These are phyloP conservation scores for Chaetogeoica ovagalla DNA, from an alignment of 2,888 invertebrate genomes.

Conservation along the genomic window DNA sequence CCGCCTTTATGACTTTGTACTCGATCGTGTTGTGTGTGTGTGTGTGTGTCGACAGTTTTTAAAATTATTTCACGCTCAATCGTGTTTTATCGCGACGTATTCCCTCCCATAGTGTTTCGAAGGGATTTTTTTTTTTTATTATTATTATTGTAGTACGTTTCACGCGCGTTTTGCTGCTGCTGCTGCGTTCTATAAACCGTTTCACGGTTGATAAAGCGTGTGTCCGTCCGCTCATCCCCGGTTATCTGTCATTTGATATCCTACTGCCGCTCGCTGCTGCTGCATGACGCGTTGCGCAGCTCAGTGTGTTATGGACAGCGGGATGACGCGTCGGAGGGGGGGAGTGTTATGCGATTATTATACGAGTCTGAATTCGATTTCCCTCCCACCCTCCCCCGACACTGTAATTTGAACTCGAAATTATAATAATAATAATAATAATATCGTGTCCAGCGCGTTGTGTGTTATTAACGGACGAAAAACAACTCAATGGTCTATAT, in stretches of 20 bases:
- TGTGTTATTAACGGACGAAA: slow-evolving; percentile 45
- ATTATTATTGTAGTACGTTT: too few relatives aligned
- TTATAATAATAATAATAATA: too few relatives aligned
- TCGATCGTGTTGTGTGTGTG: too few relatives aligned
- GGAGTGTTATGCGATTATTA: slow-evolving; percentile 23
- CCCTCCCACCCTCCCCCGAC: too few relatives aligned
- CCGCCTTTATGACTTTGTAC: too few relatives aligned
- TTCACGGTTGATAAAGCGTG: slow-evolving; percentile 19
- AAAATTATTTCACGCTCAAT: too few relatives aligned
- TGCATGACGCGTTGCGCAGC: background rate
- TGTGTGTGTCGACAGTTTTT: too few relatives aligned
- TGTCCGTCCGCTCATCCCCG: too few relatives aligned
- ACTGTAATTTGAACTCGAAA: slow-evolving; percentile 33
- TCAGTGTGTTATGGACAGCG: background rate
- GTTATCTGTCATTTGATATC: slow-evolving; percentile 13
- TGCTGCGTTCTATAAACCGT: background rate
- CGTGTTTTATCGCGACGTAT: too few relatives aligned
- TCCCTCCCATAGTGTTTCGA: too few relatives aligned
- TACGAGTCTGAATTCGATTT: slow-evolving; percentile 30
- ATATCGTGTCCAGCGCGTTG: background rate
- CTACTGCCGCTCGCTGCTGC: background rate
- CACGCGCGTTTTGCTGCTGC: too few relatives aligned
- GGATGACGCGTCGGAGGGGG: background rate
- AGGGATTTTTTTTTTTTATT: too few relatives aligned
- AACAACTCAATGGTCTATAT: slow-evolving; percentile 42